These are phyloP conservation scores for Abscondita cerata DNA, from an alignment of 2,888 invertebrate species.

Conservation along the genomic window DNA sequence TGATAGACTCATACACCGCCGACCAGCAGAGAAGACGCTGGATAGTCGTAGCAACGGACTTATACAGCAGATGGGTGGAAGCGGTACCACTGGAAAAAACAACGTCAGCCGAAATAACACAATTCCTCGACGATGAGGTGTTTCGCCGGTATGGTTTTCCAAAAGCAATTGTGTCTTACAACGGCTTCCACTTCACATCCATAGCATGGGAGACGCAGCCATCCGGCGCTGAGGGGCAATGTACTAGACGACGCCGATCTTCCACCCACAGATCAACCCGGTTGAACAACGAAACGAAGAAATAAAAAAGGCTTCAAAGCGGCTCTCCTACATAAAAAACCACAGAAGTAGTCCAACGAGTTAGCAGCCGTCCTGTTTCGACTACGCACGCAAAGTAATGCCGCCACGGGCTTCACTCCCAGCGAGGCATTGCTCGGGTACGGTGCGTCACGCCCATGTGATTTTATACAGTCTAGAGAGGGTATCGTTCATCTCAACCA, in stretches of 20 bases:
- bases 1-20: no score
- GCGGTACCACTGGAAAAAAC: no score
- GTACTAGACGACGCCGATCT: slow-evolving; percentile 29
- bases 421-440: no score
- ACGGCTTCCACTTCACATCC: slow-evolving; percentile 22
- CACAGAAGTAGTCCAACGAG: no score
- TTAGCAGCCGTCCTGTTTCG: slow-evolving; percentile 12
- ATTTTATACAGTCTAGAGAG: background rate
- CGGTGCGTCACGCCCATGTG: slow-evolving; percentile 19
- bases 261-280: slow-evolving; percentile 42
- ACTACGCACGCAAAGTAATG: slow-evolving; percentile 23
- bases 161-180: slow-evolving; percentile 24
- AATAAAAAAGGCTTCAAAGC: slow-evolving; percentile 38
- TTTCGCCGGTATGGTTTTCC: slow-evolving; percentile 29
- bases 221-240: slow-evolving; percentile 23
- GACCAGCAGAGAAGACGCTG: slow-evolving; percentile 27
- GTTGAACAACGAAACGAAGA: slow-evolving; percentile 40
- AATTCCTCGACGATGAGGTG: no score
- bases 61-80: no score
- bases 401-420: slow-evolving; percentile 31
- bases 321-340: slow-evolving; percentile 13
- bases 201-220: slow-evolving; percentile 13
- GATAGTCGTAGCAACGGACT: slow-evolving; percentile 37
- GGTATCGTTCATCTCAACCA: no score
- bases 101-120: slow-evolving; percentile 16